These are phyloP conservation scores for Trididemnum miniatum DNA, from an alignment of 23 tunicate genomes.

Conservation along the genomic window DNA sequence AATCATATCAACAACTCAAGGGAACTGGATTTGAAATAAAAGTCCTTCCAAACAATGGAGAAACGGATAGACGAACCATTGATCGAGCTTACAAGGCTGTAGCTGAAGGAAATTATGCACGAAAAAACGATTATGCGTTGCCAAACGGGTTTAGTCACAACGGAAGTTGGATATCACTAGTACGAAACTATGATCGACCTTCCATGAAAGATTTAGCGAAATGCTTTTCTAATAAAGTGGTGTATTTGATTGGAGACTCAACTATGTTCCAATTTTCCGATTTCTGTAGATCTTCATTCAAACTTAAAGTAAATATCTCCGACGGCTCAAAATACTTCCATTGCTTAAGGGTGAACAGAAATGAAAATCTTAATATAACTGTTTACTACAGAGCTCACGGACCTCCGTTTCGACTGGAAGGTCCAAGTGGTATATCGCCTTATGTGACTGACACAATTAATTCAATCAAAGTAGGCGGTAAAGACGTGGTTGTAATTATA, in stretches of 20 bases:
- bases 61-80: not conserved
- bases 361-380: constrained; percentile 6
- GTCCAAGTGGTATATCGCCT: constrained; percentile 25
- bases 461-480: constrained; percentile 24
- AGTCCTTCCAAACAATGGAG: not conserved
- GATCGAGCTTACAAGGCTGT: not conserved
- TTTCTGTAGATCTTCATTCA: not conserved
- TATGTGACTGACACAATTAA: constrained; percentile 33
- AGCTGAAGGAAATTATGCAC: not conserved
- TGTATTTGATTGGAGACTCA: constrained; percentile 35
- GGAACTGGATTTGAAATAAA: not conserved
- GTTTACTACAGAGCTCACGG: constrained; percentile 41
- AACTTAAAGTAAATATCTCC: not conserved
- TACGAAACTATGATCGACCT: not conserved
- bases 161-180: constrained; percentile 3
- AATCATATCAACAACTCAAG: not conserved
- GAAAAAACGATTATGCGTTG: not conserved
- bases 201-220: not conserved
- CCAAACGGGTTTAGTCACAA: constrained; percentile 12
- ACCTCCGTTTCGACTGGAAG: constrained; percentile 23
- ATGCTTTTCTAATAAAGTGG: constrained; percentile 11
- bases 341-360: not conserved
- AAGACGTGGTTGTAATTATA: constrained; percentile 3
- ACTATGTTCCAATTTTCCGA: constrained; percentile 6
- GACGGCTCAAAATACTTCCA: not conserved